Evolutionary conservation across 1,140 invertebrate species (phyloP).

Genomic region (Pseudomyrmex sp.): DNA sequence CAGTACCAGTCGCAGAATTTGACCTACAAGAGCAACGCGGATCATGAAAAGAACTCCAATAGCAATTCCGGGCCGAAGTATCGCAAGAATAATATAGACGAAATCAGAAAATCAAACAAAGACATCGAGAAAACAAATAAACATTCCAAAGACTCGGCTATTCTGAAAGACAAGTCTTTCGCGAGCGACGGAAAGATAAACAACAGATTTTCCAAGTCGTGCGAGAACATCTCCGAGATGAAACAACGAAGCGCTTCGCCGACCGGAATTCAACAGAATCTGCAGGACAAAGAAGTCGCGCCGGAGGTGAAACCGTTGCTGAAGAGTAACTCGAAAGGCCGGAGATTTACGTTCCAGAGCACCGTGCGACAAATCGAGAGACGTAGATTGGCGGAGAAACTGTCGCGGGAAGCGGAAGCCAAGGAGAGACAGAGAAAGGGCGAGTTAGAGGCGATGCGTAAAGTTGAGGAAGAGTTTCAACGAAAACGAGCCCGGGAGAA

Average conservation of each 20-base stretch:
- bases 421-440: constrained; percentile 90
- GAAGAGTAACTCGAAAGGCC: constrained; percentile 81
- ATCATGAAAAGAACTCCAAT: constrained; percentile 28
- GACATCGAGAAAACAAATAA: constrained; percentile 51
- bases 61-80: constrained; percentile 63
- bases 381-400: constrained; percentile 89
- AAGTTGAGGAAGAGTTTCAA: constrained; percentile 91
- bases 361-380: constrained; percentile 92
- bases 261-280: constrained; percentile 69
- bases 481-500: constrained; percentile 91
- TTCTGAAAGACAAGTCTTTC: neutral
- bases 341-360: constrained; percentile 93
- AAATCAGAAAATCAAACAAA: constrained; percentile 39
- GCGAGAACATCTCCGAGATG: constrained; percentile 82
- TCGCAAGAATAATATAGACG: constrained; percentile 51
- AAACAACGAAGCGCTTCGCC: constrained; percentile 72
- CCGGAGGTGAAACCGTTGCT: constrained; percentile 70
- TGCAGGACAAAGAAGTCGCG: constrained; percentile 71
- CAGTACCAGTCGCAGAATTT: constrained; percentile 71
- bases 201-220: constrained; percentile 80
- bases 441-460: constrained; percentile 92
- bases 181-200: constrained; percentile 12
- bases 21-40: constrained; percentile 59
- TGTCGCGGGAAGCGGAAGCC: constrained; percentile 90
- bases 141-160: constrained; percentile 12